Evolutionary conservation across 2,888 invertebrate genomes (phyloP), one percentile per base, ranked within the genome.

Genomic region (Epinotia nisella): DNA sequence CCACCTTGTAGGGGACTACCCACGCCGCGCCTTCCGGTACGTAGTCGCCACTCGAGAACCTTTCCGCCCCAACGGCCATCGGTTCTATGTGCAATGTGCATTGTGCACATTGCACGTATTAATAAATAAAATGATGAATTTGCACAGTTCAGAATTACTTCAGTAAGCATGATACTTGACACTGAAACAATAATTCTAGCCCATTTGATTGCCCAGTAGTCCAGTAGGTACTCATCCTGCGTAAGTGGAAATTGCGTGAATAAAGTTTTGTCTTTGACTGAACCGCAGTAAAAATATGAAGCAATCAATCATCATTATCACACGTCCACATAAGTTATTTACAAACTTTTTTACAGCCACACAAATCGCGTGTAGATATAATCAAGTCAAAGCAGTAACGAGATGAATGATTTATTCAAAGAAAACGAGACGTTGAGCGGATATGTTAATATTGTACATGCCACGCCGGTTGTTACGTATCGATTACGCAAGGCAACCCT

Each of bases 401-500:
- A 72, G 60, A 61, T 71, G 67, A 72, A 49, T 67, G 72, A 72
- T 61, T 62, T 67, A 61, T 72, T 56, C 67, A 55, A 62, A 72
- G 71, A 71, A 70, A 71, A 67, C 66, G 66, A 59, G 53, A 51
- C 65, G n/a, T 21, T 13, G 55, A 62, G 21, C 61, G 67, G 56
- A 61, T 72, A 68, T 69, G 69, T 64, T 69, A 73, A 73, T 69
- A 58, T 65, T 65, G 60, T 51, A 45, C 56, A 39, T 58, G 15
- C 29, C 51, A 53, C 29, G 45, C 64, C 55, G 87, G 86, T 84
- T 82, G 87, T 88, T 86, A 86, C 81, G 81, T 78, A 77, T 80
- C 79, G 76, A 79, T 85, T 82, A 83, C 82, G 79, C 83, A 85
- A 85, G 79, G 78, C 81, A 86, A 81, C 85, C 85, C 83, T 86